phyloP scores from a whole-genome alignment of 2,888 invertebrate species.

The Oscheius sp. region DNA sequence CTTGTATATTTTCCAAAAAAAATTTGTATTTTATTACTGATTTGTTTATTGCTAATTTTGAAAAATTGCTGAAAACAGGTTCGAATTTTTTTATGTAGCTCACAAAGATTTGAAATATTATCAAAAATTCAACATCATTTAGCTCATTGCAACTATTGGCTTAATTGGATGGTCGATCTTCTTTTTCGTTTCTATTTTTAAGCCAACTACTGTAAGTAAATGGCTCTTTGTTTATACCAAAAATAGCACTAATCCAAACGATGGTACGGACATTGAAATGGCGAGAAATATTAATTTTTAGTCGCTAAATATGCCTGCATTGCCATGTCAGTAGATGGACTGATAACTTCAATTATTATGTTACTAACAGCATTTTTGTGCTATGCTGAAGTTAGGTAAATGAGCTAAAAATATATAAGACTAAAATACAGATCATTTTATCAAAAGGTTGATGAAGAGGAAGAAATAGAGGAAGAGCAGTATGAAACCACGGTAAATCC shows the following conservation, averaged over 20 bases:
- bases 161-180: constrained; percentile 19
- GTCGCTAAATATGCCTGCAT: constrained; percentile 28
- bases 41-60: too few species aligned
- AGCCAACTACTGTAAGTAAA: not conserved
- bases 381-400: constrained; percentile 9
- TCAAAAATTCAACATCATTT: not conserved
- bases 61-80: too few species aligned
- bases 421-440: not conserved
- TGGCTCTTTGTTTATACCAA: constrained; percentile 26
- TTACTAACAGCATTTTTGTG: constrained; percentile 1
- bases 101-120: too few species aligned
- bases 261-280: not conserved
- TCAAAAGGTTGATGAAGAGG: not conserved
- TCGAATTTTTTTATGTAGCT: too few species aligned
- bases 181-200: constrained; percentile 25
- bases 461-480: not conserved
- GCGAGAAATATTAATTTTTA: not conserved
- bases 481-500: constrained; percentile 12
- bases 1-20: too few species aligned
- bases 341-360: constrained; percentile 15
- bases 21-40: too few species aligned
- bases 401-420: not conserved
- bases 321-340: constrained; percentile 23
- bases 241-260: not conserved
- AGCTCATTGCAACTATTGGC: constrained; percentile 5